These are phyloP conservation scores for Mimachlamys varia DNA, from an alignment of 2,888 invertebrate genomes.

Conservation along the genomic window DNA sequence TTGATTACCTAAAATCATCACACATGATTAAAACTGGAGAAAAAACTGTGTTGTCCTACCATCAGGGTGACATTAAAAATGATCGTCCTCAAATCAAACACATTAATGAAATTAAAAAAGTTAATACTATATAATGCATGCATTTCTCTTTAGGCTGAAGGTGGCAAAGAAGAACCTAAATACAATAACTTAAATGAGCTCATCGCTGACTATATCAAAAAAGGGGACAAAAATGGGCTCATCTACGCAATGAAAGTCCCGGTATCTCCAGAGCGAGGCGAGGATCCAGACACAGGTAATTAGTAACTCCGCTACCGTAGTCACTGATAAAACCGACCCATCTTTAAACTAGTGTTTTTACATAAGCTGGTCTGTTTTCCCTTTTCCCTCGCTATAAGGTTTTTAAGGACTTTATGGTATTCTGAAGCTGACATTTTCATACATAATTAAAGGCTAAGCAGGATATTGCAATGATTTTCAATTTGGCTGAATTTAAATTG, in stretches of 20 bases:
- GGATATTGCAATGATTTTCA: conserved; percentile 18
- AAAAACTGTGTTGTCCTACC: background rate
- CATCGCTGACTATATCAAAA: conserved; percentile 75
- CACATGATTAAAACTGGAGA: background rate
- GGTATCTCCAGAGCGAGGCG: conserved; percentile 65
- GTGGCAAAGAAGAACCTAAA: conserved; percentile 71
- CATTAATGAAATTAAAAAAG: no score
- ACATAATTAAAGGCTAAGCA: background rate
- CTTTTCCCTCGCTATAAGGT: background rate
- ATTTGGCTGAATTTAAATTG: background rate
- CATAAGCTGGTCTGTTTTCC: no score
- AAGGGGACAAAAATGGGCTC: conserved; percentile 77
- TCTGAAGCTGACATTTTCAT: background rate
- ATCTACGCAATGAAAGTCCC: conserved; percentile 73
- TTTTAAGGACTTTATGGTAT: background rate
- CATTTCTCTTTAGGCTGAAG: conserved; percentile 73
- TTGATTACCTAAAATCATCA: background rate
- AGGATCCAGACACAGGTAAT: conserved; percentile 68
- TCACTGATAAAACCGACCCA: no score
- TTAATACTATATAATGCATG: background rate
- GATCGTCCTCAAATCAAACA: no score
- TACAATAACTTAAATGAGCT: conserved; percentile 76
- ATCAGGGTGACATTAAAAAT: no score
- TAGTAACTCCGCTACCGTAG: no score
- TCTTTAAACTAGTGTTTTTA: no score